Base-by-base conservation (phyloP, 2,888 invertebrate genomes). In the Cephonodes hylas region DNA sequence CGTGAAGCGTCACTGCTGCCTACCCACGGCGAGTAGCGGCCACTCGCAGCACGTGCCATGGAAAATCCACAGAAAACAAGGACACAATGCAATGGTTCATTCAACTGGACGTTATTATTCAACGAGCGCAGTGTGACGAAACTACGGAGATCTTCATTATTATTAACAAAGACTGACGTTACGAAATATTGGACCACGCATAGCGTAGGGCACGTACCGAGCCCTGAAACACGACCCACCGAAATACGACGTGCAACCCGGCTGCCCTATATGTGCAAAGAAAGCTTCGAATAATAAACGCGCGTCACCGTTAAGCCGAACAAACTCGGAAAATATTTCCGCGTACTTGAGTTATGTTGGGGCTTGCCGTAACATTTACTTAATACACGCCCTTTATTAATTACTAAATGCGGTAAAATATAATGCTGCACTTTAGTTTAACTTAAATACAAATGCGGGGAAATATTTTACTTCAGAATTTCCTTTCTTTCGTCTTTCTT, bases 21-120 rank as follows among this genome's bases (percentile, higher is more conserved):
- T 60, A 65, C 61, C 62, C 64, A 64, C 65, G 53, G 67, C 73
- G 70, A 72, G 75, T 69, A 63, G 66, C 67, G 66, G 58, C 70
- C 65, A 71, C 70, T 67, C 65, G 64, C 72, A 74, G 80, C 88
- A 87, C 88, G 88, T 85, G 89, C 86, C 83, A 85, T 90, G 90
- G 91, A 91, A 91, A 91, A 91, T 88, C n/a, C 89, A 90, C 91
- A 90, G 87, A 89, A 89, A 91, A 91, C 91, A 92, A 92, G 91
- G 91, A 91, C 91, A 88, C 85, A 79, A 77, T 90, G 91, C 91
- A 92, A 92, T 86, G 84, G 91, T 91, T 91, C 91, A 89, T 91
- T 92, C 90, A 92, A 91, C 91, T 86, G 85, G 81, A 83, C 84
- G 85, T 90, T 90, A 88, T 91, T 91, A 92, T 91, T 91, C 91